Conservation (phyloP, 2,797 vertebrate genomes). For the Fistularia tabacaria region DNA sequence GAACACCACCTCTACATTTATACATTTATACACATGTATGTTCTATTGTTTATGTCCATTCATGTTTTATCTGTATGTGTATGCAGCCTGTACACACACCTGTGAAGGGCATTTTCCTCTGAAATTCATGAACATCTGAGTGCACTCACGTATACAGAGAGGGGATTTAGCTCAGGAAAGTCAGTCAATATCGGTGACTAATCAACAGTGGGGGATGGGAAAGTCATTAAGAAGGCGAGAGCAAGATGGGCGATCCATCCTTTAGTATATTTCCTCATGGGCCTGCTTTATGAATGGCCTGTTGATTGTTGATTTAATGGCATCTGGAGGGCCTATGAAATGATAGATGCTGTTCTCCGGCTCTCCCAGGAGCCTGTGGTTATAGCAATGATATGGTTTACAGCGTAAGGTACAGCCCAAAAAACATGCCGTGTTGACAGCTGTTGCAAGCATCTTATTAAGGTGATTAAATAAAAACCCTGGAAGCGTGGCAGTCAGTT, state of each 20-base stretch:
- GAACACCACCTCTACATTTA: no score
- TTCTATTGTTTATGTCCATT: slow-evolving; percentile 2
- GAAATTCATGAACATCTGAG: slow-evolving; percentile 24
- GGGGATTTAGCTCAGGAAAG: slow-evolving; percentile 41
- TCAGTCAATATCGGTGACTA: slow-evolving; percentile 56
- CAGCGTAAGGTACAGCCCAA: slow-evolving; percentile 45
- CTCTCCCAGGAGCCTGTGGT: slow-evolving; percentile 50
- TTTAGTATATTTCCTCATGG: slow-evolving; percentile 45
- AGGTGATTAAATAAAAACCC: slow-evolving; percentile 73
- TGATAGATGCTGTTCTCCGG: slow-evolving; percentile 56
- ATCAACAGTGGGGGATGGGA: slow-evolving; percentile 41
- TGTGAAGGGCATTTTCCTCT: slow-evolving; percentile 27
- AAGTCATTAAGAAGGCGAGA: slow-evolving; percentile 39
- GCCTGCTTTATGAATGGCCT: slow-evolving; percentile 64
- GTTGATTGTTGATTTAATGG: slow-evolving; percentile 69
- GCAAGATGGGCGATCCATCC: slow-evolving; percentile 46
- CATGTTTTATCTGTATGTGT: slow-evolving; percentile 13
- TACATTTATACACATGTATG: no score
- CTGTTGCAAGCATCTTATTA: slow-evolving; percentile 69
- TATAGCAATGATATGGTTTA: slow-evolving; percentile 56
- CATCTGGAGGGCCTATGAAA: slow-evolving; percentile 51
- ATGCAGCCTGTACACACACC: slow-evolving; percentile 13
- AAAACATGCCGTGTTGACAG: slow-evolving; percentile 58
- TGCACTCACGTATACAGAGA: slow-evolving; percentile 27
- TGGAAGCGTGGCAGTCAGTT: slow-evolving; percentile 34